These are phyloP conservation scores for Myioborus miniatus DNA, from an alignment of 2,797 vertebrate genomes.

Conservation along the genomic window DNA sequence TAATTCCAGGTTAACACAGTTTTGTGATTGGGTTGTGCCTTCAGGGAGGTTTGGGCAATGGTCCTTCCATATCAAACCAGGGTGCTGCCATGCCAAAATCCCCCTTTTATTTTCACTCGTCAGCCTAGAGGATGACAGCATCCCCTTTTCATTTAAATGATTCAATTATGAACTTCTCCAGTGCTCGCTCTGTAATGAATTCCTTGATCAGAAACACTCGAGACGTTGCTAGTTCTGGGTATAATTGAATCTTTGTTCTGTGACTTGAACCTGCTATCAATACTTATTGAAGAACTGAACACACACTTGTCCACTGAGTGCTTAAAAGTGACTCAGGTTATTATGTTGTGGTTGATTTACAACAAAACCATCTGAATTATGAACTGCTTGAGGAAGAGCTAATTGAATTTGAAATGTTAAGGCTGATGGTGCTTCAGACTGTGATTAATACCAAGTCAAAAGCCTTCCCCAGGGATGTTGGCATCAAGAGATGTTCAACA, in stretches of 20 bases:
- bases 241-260: constrained; percentile 42
- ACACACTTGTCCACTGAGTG: neutral
- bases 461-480: neutral
- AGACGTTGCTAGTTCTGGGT: neutral
- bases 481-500: neutral
- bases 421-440: neutral
- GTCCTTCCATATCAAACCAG: fast-evolving
- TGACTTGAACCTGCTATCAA: constrained; percentile 21
- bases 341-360: constrained; percentile 44
- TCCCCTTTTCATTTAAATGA: neutral
- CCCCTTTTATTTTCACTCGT: neutral
- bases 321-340: constrained; percentile 25
- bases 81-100: neutral
- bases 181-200: neutral
- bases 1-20: neutral
- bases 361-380: constrained; percentile 34
- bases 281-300: constrained; percentile 21
- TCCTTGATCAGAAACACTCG: neutral
- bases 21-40: neutral
- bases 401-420: constrained; percentile 41
- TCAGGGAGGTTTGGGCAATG: fast-evolving
- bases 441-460: constrained; percentile 11
- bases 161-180: neutral
- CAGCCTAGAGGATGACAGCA: neutral
- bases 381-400: neutral